phyloP scores from a whole-genome alignment of 2,888 invertebrate genomes.

The Thyatira batis region DNA sequence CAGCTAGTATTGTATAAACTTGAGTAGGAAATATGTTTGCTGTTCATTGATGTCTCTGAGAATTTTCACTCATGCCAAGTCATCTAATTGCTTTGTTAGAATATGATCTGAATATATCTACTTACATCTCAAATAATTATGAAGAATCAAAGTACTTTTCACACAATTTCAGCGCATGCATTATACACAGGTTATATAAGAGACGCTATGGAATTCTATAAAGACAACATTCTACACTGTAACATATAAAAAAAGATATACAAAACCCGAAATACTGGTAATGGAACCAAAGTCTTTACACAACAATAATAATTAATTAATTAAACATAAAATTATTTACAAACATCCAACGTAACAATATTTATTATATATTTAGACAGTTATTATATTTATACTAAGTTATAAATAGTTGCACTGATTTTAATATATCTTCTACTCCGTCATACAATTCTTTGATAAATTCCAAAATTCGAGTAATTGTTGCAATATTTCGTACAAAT shows the following conservation, averaged over 20 bases:
- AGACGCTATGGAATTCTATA: conserved; percentile 19
- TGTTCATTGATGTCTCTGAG: no score
- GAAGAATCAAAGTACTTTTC: not conserved
- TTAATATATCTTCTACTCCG: not conserved
- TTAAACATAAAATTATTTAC: conserved; percentile 54
- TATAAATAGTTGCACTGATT: conserved; percentile 10
- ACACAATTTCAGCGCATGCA: conserved; percentile 1
- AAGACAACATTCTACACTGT: not conserved
- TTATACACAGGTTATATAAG: conserved; percentile 8
- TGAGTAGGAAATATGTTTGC: no score
- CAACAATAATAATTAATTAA: conserved; percentile 64
- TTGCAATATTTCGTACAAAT: not conserved
- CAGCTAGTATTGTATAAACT: no score
- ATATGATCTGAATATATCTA: no score
- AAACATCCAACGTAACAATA: conserved; percentile 65
- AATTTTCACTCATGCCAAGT: no score
- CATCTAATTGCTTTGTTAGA: no score
- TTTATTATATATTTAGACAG: conserved; percentile 26
- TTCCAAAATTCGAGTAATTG: not conserved
- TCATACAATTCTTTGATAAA: not conserved
- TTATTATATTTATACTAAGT: conserved; percentile 27
- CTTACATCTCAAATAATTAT: no score
- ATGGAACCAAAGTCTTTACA: conserved; percentile 70
- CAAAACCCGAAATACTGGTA: conserved; percentile 37
- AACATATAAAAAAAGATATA: conserved; percentile 10